phyloP scores from a whole-genome alignment of 2,888 invertebrate genomes.

The Leptogaster cylindrica region DNA sequence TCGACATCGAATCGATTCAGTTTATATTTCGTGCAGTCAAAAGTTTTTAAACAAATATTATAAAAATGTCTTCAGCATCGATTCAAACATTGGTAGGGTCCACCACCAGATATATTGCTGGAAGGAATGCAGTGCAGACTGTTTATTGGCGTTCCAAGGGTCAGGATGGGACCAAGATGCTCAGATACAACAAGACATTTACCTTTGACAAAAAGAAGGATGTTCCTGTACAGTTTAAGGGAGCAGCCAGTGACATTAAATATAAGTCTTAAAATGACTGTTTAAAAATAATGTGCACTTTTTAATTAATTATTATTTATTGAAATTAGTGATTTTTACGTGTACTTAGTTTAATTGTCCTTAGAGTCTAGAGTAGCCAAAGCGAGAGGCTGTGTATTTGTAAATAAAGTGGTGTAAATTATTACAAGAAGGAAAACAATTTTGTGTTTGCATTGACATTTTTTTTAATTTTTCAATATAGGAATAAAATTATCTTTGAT shows the following conservation, averaged over 20 bases:
- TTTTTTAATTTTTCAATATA: too few relatives aligned
- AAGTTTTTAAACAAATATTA: neutral
- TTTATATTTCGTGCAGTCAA: neutral
- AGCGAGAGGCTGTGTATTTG: conserved; percentile 21
- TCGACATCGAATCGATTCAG: neutral
- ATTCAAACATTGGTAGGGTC: conserved; percentile 66
- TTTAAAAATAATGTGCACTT: conserved; percentile 1
- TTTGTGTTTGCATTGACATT: too few relatives aligned
- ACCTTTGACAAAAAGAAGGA: conserved; percentile 13
- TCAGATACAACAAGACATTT: conserved; percentile 25
- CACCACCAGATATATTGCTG: conserved; percentile 74
- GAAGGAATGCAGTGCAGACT: conserved; percentile 76
- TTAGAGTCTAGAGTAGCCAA: neutral
- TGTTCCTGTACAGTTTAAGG: conserved; percentile 4
- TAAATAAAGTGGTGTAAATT: conserved; percentile 29
- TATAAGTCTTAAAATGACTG: neutral
- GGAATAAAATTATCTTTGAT: too few relatives aligned
- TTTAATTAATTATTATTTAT: conserved; percentile 18
- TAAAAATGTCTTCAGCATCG: conserved; percentile 16
- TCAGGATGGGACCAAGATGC: conserved; percentile 52
- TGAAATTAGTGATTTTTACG: neutral
- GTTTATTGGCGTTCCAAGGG: conserved; percentile 74
- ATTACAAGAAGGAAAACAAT: too few relatives aligned
- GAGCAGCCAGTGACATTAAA: conserved; percentile 16
- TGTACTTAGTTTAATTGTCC: conserved; percentile 16